Conservation (phyloP, 1,140 invertebrate species). For the Saccostrea echinata region DNA sequence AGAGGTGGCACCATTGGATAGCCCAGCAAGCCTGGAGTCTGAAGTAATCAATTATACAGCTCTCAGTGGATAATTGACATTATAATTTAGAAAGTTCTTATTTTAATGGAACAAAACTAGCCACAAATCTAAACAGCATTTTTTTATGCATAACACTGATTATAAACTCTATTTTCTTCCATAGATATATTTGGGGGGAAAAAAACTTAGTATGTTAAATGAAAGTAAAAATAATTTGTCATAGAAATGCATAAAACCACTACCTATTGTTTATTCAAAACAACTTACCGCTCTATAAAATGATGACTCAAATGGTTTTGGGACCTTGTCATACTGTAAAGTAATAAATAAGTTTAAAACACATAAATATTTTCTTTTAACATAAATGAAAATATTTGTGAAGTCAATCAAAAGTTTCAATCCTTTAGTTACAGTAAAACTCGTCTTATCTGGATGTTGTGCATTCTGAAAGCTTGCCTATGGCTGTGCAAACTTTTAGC, state of each 20-base stretch:
- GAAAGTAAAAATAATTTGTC: too few relatives aligned
- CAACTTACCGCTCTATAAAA: constrained; percentile 75
- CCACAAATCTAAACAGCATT: background rate
- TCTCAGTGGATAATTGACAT: background rate
- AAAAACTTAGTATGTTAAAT: too few relatives aligned
- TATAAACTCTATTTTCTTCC: background rate
- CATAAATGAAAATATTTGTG: background rate
- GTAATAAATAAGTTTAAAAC: background rate
- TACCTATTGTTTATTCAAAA: too few relatives aligned
- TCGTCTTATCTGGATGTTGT: background rate
- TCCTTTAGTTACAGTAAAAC: too few relatives aligned
- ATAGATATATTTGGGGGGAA: background rate
- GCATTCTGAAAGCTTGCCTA: background rate
- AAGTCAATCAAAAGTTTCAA: background rate
- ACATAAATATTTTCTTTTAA: background rate
- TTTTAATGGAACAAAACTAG: background rate
- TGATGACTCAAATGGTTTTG: constrained; percentile 74
- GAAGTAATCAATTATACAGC: constrained; percentile 9
- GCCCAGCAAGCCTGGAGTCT: constrained; percentile 73
- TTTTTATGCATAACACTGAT: too few relatives aligned
- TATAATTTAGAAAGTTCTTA: background rate
- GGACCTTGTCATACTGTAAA: constrained; percentile 71
- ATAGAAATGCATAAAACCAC: too few relatives aligned
- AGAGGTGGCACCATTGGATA: constrained; percentile 89
- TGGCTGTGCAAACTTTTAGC: too few relatives aligned